Percentiles rank a stretch among this genome's conserved stretches.
phyloP scores from a whole-genome alignment of 2,113 vertebrate species.

The Tupaia tana region DNA sequence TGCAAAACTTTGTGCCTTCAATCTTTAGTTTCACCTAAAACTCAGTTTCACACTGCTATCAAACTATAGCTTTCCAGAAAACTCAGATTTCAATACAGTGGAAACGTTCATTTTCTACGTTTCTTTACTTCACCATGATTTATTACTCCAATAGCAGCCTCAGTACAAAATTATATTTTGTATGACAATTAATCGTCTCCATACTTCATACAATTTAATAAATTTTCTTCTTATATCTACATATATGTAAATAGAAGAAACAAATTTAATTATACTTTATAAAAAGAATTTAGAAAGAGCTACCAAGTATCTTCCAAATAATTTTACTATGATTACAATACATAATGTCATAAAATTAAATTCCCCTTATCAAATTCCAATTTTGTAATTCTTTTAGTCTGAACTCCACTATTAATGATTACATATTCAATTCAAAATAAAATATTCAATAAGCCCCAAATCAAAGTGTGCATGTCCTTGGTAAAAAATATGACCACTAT shows the following conservation, averaged over 20 bases:
- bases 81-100: neutral
- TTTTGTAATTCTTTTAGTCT: slow-evolving; percentile 58
- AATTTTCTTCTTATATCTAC: slow-evolving; percentile 49
- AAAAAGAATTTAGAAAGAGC: slow-evolving; percentile 59
- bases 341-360: slow-evolving; percentile 30
- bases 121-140: slow-evolving; percentile 50
- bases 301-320: slow-evolving; percentile 64
- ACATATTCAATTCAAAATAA: slow-evolving; percentile 37
- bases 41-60: neutral
- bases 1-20: neutral
- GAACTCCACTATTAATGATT: slow-evolving; percentile 37
- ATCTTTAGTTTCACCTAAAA: slow-evolving; percentile 32
- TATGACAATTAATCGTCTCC: slow-evolving; percentile 45
- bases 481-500: slow-evolving; percentile 12
- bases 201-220: slow-evolving; percentile 46
- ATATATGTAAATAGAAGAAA: slow-evolving; percentile 57
- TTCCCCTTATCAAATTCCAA: slow-evolving; percentile 45
- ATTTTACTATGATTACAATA: slow-evolving; percentile 52
- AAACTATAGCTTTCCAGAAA: slow-evolving; percentile 1
- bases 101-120: slow-evolving; percentile 44
- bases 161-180: slow-evolving; percentile 55
- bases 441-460: slow-evolving; percentile 28
- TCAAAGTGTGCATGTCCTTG: neutral
- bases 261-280: slow-evolving; percentile 51
- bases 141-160: slow-evolving; percentile 59